Conservation (phyloP, 2,797 vertebrate species). For the Pteropus rufus region DNA sequence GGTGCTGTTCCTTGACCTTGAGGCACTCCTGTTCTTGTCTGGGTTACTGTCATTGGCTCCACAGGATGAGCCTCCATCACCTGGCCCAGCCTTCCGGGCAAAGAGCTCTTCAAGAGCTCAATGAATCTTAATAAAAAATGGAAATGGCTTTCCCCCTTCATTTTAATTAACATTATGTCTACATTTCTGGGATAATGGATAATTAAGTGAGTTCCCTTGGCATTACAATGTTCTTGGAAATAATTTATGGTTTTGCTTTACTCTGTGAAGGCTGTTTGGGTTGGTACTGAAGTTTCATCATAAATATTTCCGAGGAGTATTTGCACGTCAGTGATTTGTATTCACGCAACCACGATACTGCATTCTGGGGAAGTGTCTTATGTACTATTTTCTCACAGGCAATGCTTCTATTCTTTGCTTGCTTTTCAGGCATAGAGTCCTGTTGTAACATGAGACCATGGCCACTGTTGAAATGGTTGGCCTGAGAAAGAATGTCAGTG, state of each 20-base stretch:
- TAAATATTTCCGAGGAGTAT: constrained; percentile 80
- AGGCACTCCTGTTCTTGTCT: neutral
- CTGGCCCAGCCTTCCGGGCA: constrained; percentile 79
- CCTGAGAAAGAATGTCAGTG: neutral
- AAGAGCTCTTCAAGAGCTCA: constrained; percentile 78
- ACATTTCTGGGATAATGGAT: constrained; percentile 86
- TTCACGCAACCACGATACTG: constrained; percentile 18
- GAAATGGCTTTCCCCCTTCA: constrained; percentile 86
- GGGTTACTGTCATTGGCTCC: neutral
- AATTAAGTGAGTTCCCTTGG: constrained; percentile 88
- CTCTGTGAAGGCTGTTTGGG: constrained; percentile 82
- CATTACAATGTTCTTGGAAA: constrained; percentile 87
- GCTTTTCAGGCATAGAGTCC: neutral
- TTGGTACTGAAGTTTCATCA: constrained; percentile 75
- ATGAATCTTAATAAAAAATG: constrained; percentile 86
- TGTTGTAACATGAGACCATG: fast-evolving
- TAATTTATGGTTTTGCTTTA: constrained; percentile 83
- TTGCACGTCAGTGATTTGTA: constrained; percentile 73
- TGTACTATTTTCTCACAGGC: neutral
- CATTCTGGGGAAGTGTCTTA: constrained; percentile 46
- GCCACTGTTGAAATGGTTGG: neutral
- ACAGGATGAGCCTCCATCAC: constrained; percentile 70
- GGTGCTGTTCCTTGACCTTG: constrained; percentile 33
- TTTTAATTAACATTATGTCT: constrained; percentile 88
- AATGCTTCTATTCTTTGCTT: neutral